Evolutionary conservation across 1,140 invertebrate genomes (phyloP).

Genomic region (Drosophila yakuba): DNA sequence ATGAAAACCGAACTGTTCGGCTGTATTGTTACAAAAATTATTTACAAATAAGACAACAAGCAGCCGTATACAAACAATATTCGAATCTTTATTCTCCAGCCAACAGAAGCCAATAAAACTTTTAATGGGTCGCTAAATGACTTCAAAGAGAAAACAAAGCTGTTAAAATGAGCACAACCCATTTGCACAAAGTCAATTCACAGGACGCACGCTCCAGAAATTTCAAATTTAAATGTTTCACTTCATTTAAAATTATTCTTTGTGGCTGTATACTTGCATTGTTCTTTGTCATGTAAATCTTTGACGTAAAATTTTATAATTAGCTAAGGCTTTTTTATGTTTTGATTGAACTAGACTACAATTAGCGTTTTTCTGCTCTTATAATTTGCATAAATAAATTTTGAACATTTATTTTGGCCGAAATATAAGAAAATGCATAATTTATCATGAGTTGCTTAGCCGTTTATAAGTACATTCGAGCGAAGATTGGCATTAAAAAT

Average conservation of each 20-base stretch:
- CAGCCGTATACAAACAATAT: slow-evolving; percentile 1
- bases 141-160: slow-evolving; percentile 36
- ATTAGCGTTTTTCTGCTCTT: background rate
- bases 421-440: slow-evolving; percentile 52
- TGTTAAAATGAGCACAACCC: slow-evolving; percentile 20
- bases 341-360: slow-evolving; percentile 20
- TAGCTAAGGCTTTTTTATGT: slow-evolving; percentile 10
- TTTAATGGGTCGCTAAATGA: slow-evolving; percentile 63
- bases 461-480: slow-evolving; percentile 9
- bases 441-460: slow-evolving; percentile 15
- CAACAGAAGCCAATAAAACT: slow-evolving; percentile 42
- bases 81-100: slow-evolving; percentile 26
- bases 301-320: slow-evolving; percentile 26
- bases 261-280: background rate
- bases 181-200: background rate
- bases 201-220: slow-evolving; percentile 25
- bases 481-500: slow-evolving; percentile 45
- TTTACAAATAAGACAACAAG: background rate
- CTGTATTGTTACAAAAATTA: background rate
- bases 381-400: slow-evolving; percentile 64
- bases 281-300: slow-evolving; percentile 63
- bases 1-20: too few species aligned
- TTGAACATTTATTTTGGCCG: slow-evolving; percentile 31
- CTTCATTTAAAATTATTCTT: slow-evolving; percentile 54
- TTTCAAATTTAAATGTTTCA: slow-evolving; percentile 59